A percentile compares a stretch with the other conserved stretches of the same genome.
These are phyloP conservation scores for Rhynchopsitta pachyrhyncha DNA, from an alignment of 2,113 vertebrate genomes.

Conservation along the genomic window DNA sequence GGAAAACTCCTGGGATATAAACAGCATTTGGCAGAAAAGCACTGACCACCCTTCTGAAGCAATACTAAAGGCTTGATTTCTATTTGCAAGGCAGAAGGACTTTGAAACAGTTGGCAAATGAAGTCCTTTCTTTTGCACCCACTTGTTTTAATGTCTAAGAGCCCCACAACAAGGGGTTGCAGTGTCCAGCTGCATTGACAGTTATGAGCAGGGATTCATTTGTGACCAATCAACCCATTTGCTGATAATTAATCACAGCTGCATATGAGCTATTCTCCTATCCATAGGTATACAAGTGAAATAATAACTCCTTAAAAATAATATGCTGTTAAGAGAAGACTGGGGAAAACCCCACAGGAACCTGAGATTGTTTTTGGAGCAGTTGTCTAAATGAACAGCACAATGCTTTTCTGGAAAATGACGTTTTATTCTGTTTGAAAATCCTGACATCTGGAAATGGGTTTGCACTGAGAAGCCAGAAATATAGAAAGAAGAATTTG, in stretches of 20 bases:
- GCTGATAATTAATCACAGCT: not conserved
- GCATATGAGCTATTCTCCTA: not conserved
- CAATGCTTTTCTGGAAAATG: not conserved
- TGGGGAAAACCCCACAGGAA: not conserved
- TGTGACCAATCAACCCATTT: not conserved
- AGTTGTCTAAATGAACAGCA: not conserved
- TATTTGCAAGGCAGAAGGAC: not conserved
- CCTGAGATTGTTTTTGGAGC: not conserved
- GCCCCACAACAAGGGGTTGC: not conserved
- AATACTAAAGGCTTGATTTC: not conserved
- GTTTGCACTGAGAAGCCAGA: not conserved
- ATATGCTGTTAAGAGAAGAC: not conserved
- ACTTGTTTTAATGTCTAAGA: not conserved
- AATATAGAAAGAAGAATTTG: not conserved
- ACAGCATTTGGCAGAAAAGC: not conserved
- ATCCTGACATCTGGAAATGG: not conserved
- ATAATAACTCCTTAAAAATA: not conserved
- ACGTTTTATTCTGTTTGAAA: not conserved
- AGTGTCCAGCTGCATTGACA: not conserved
- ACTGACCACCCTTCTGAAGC: not conserved
- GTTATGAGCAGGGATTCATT: rapidly evolving
- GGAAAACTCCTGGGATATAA: not conserved
- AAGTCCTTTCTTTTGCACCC: not conserved
- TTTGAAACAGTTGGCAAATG: not conserved
- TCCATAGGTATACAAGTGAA: rapidly evolving